Evolutionary conservation across 2,113 vertebrate genomes (phyloP), one percentile per base, ranked within the genome.

Genomic region (rabbit (Oryctolagus cuniculus)): DNA sequence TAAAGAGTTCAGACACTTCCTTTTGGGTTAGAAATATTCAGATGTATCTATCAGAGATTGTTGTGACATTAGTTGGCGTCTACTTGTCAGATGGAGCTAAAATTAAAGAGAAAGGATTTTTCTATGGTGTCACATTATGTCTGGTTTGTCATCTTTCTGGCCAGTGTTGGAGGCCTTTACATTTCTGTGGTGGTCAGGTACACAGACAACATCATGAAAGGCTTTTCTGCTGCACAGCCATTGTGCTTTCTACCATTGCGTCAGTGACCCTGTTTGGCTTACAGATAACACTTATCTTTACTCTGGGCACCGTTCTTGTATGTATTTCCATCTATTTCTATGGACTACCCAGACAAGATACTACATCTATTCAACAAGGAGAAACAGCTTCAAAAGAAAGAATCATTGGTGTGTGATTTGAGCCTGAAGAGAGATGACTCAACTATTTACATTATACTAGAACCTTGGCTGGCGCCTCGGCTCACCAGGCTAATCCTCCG

Each of bases 11-110:
- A 0, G 99, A 99, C 91, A 99, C 99, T 53, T 99, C 99, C 85
- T 98, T 99, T 95, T 99, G 99, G 99, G 99, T 99, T 98, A 99
- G 99, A 97, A 99, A 99, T 95, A 99, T 99, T 97, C 99, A 99
- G 97, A 99, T 99, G 99, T 99, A 99, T 97, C 97, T 99, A 29
- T 99, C 99, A 0, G 99, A 99, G 78, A 99, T 99, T 63, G 90
- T 97, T 87, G 98, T 99, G 97, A 99, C 99, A 16, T 98, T 99
- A 85, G 85, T 98, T 34, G 99, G 98, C 1, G 99, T 99, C 92
- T 99, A 97, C 95, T 12, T 99, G 96, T 99, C 97, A 4, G 99
- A 99, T 0, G 99, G 99, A 73, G 91, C 98, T 8, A 96, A 98
- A 55, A 98, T 99, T 78, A 94, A 99, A 16, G 98, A 99, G 97